Conservation (phyloP, 2,888 invertebrate species). For the Tortricodes alternella region DNA sequence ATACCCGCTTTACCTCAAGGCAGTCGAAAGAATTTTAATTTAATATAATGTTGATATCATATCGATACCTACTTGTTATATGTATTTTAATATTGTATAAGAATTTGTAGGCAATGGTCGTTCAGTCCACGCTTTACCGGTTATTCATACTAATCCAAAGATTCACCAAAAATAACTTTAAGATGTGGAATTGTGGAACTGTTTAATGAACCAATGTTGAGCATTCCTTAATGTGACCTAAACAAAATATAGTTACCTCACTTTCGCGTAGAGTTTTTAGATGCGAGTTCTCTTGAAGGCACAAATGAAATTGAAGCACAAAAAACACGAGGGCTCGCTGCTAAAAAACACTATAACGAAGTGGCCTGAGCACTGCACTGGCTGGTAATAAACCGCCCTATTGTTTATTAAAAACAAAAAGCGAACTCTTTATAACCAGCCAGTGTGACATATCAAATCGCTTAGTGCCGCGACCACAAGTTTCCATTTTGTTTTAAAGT, state of each 20-base stretch:
- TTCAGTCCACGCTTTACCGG: slow-evolving; percentile 30
- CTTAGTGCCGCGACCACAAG: no score
- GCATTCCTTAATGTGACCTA: slow-evolving; percentile 24
- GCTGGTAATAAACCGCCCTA: background rate
- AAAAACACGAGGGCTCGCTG: slow-evolving; percentile 23
- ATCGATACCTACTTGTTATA: slow-evolving; percentile 30
- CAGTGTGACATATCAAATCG: no score
- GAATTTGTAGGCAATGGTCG: slow-evolving; percentile 28
- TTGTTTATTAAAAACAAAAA: background rate
- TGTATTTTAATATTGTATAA: slow-evolving; percentile 26
- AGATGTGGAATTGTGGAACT: slow-evolving; percentile 21
- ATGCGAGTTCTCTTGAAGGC: slow-evolving; percentile 26
- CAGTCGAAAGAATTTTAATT: slow-evolving; percentile 23
- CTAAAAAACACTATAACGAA: slow-evolving; percentile 24
- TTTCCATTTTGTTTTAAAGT: no score
- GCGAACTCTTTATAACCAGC: no score
- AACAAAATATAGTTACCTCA: slow-evolving; percentile 19
- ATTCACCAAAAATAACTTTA: slow-evolving; percentile 26
- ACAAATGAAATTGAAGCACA: slow-evolving; percentile 30
- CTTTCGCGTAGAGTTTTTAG: slow-evolving; percentile 27
- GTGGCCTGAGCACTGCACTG: background rate
- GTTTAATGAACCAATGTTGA: slow-evolving; percentile 9
- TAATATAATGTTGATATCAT: slow-evolving; percentile 30
- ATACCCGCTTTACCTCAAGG: slow-evolving; percentile 23
- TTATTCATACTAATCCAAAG: slow-evolving; percentile 11